Conservation (phyloP, 2,113 vertebrate genomes). For the Promerops cafer region DNA sequence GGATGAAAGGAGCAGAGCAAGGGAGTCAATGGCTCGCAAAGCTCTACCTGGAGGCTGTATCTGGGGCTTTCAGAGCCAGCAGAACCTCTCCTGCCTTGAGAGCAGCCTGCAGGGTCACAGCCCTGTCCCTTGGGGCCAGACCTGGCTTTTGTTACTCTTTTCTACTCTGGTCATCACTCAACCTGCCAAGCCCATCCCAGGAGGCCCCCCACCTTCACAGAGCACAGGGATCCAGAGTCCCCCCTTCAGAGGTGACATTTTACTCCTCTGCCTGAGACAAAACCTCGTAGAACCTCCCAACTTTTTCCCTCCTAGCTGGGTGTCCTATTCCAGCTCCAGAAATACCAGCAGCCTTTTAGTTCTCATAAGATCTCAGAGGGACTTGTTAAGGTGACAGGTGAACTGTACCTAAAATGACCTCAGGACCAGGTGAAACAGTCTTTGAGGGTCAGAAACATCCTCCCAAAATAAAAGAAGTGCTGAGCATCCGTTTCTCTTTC, state of each 20-base stretch:
- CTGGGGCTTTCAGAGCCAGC: neutral
- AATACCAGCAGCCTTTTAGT: neutral
- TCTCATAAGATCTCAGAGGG: neutral
- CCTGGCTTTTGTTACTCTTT: neutral
- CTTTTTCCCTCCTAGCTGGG: neutral
- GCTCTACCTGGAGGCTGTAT: neutral
- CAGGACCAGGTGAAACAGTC: neutral
- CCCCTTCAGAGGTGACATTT: neutral
- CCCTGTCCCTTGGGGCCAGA: neutral
- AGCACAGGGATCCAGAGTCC: neutral
- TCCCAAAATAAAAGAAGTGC: neutral
- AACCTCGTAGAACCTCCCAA: fast-evolving
- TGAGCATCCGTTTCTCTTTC: neutral
- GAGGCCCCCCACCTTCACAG: neutral
- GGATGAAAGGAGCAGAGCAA: neutral
- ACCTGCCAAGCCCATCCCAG: neutral
- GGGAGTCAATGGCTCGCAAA: neutral
- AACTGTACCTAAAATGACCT: neutral
- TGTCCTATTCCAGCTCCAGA: neutral
- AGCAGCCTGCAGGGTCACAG: neutral
- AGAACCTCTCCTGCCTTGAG: neutral
- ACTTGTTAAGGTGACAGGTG: neutral
- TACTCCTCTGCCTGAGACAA: neutral
- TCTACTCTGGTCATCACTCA: neutral
- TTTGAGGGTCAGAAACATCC: neutral